Base-by-base conservation (phyloP, 1,140 invertebrate genomes). In the Calephelis virginiensis region DNA sequence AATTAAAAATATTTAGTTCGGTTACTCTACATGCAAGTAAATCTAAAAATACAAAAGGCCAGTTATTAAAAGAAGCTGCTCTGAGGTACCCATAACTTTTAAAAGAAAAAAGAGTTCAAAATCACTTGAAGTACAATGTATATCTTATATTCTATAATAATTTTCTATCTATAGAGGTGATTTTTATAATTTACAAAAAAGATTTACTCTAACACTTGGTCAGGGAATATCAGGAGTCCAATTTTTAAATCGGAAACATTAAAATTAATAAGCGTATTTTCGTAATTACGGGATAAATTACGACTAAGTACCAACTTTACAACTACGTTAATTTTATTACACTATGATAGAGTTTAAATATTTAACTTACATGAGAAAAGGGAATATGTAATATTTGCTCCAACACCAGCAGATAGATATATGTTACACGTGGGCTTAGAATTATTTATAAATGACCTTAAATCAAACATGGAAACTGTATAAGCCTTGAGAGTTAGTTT, bases 231-330 rank as follows among this genome's bases (percentile, higher is more conserved):
- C 82, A 86, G 84, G 75, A 83, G 71, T 86, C 85, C 83, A 85
- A 89, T 90, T 83, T 82, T 56, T 64, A 50, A 76, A 86, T 86
- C 84, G 84, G 88, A 89, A 86, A 85, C 75, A 83, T 88, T 90
- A 89, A 89, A 89, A 89, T 89, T 90, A 90, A 90, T 90, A 90
- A 90, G 88, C 88, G 88, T 90, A 89, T 86, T 37, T 56, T 56
- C 85, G 80, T 83, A 87, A 80, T 87, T 88, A 88, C 84, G 79
- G 83, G 82, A 85, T 84, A 69, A 82, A 78, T 84, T 83, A 84
- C 61, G 72, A 64, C 66, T 73, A 75, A 66, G 63, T 72, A 70
- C 61, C 62, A 64, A 70, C 56, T 67, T 72, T 70, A 67, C 69
- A 38, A 70, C 72, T 81, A 63, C 68, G 68, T 72, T 56, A 28